Evolutionary conservation across 1,140 invertebrate genomes (phyloP).

Genomic region (Cotesia vestalis): DNA sequence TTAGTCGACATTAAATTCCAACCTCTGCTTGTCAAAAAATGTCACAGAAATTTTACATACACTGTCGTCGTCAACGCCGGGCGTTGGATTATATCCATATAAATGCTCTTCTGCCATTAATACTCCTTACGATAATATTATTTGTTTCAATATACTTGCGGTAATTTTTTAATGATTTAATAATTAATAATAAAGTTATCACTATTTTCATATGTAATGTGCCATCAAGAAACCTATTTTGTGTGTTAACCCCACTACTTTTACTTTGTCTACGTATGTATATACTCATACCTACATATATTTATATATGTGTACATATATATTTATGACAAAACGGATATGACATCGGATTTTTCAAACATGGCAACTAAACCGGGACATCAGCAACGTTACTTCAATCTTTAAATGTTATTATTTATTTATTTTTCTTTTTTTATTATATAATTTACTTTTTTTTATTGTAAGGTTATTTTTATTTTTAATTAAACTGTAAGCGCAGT

Average conservation of each 20-base stretch:
- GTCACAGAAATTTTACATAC: conserved; percentile 60
- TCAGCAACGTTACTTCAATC: no score
- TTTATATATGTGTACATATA: neutral
- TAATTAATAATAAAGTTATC: conserved; percentile 43
- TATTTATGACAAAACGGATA: conserved; percentile 50
- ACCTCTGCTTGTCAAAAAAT: conserved; percentile 58
- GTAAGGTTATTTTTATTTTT: no score
- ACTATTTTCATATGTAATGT: conserved; percentile 51
- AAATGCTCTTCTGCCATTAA: conserved; percentile 67
- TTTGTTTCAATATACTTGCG: conserved; percentile 41
- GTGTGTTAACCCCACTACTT: conserved; percentile 52
- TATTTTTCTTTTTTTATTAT: no score
- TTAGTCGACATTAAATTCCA: conserved; percentile 45
- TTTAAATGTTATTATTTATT: no score
- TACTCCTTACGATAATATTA: conserved; percentile 44
- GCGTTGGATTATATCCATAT: conserved; percentile 63
- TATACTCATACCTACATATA: neutral
- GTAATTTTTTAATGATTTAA: conserved; percentile 37
- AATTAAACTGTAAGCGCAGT: no score
- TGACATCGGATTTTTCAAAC: conserved; percentile 56
- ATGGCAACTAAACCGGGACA: conserved; percentile 46
- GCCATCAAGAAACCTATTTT: conserved; percentile 63
- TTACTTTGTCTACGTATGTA: neutral
- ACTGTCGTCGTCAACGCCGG: conserved; percentile 59
- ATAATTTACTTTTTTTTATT: no score